Evolutionary conservation across 2,797 vertebrate species (phyloP).

Genomic region (Novumbra hubbsi): DNA sequence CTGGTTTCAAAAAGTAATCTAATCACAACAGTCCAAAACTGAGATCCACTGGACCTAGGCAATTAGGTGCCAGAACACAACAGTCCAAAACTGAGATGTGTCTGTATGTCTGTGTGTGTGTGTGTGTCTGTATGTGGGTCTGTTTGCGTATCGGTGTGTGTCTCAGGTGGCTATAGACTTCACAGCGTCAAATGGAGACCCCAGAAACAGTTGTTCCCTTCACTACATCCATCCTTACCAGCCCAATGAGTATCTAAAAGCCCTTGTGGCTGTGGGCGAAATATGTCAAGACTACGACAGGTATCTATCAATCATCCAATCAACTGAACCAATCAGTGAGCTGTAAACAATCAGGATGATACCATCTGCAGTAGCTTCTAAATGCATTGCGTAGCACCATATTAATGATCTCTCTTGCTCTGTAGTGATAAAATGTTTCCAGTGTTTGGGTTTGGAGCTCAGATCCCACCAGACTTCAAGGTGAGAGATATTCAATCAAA

Average conservation of each 20-base stretch:
- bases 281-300: constrained; percentile 99
- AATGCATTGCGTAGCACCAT: background rate
- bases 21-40: no score
- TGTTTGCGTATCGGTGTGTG: background rate
- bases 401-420: constrained; percentile 39
- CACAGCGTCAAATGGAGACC: constrained; percentile 96
- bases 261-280: constrained; percentile 95
- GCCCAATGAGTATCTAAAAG: constrained; percentile 98
- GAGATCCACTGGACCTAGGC: no score
- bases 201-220: constrained; percentile 97
- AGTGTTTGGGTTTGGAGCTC: constrained; percentile 95
- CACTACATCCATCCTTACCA: constrained; percentile 99
- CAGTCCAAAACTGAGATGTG: background rate
- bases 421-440: constrained; percentile 99
- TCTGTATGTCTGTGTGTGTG: background rate
- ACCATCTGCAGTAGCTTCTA: constrained; percentile 7
- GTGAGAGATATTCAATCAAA: constrained; percentile 64
- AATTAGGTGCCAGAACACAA: no score
- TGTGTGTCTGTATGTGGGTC: background rate
- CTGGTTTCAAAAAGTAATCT: no score
- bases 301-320: constrained; percentile 58
- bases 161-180: constrained; percentile 97
- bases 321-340: background rate
- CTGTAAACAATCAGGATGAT: background rate
- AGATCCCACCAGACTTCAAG: constrained; percentile 98